Conservation (phyloP, 2,888 invertebrate species). For the Macrosoma leucophasiata region DNA sequence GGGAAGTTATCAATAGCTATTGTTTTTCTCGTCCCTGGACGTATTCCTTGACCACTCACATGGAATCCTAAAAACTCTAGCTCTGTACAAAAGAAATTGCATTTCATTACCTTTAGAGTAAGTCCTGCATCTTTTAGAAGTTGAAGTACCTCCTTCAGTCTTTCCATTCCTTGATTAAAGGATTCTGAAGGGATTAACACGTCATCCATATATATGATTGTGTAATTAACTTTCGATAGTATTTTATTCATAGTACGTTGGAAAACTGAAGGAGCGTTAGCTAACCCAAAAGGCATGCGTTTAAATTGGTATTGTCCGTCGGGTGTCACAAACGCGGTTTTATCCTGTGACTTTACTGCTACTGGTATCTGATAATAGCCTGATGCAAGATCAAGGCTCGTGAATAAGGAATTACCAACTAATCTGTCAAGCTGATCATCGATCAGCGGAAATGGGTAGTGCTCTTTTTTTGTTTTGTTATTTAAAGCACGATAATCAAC, state of each 20-base stretch:
- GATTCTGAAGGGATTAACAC: slow-evolving; percentile 11
- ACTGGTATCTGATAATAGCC: no score
- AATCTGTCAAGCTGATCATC: slow-evolving; percentile 17
- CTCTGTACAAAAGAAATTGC: slow-evolving; percentile 19
- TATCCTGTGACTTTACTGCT: no score
- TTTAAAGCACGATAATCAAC: slow-evolving; percentile 20
- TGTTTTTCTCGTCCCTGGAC: slow-evolving; percentile 22
- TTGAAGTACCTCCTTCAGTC: slow-evolving; percentile 9
- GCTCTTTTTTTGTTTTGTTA: slow-evolving; percentile 18
- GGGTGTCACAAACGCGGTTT: slow-evolving; percentile 26
- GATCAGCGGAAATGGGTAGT: slow-evolving; percentile 18
- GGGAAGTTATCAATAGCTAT: slow-evolving; percentile 22
- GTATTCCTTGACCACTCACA: slow-evolving; percentile 20
- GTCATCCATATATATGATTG: slow-evolving; percentile 15
- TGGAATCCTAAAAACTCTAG: slow-evolving; percentile 23
- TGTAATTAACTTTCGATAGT: slow-evolving; percentile 11
- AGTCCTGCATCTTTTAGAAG: slow-evolving; percentile 12
- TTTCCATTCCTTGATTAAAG: slow-evolving; percentile 13
- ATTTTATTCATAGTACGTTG: slow-evolving; percentile 24
- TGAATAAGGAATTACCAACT: no score
- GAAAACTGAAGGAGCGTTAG: slow-evolving; percentile 25
- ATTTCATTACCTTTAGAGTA: slow-evolving; percentile 19
- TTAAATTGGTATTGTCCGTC: slow-evolving; percentile 22
- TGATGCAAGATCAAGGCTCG: no score
- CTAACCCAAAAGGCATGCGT: slow-evolving; percentile 27